Conservation (phyloP, 2,888 invertebrate genomes). For the Parnassius orleans region DNA sequence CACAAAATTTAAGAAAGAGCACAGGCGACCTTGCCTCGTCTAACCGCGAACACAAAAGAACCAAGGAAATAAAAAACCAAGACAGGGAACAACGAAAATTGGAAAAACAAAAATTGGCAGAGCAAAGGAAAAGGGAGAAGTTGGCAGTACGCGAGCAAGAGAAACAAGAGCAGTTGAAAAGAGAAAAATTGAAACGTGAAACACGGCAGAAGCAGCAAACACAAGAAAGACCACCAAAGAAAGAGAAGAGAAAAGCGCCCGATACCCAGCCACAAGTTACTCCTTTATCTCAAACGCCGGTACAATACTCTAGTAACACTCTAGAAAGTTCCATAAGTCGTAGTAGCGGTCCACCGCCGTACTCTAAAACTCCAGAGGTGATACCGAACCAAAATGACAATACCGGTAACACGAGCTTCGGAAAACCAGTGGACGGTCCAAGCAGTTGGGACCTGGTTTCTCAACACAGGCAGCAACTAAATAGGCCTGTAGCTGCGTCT, state of each 20-base stretch:
- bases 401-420: slow-evolving; percentile 55
- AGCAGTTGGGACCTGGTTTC: slow-evolving; percentile 79
- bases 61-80: slow-evolving; percentile 40
- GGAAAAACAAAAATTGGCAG: slow-evolving; percentile 51
- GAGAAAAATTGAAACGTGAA: slow-evolving; percentile 41
- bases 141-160: slow-evolving; percentile 41
- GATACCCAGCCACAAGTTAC: slow-evolving; percentile 24
- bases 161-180: slow-evolving; percentile 49
- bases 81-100: slow-evolving; percentile 51
- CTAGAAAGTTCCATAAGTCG: slow-evolving; percentile 68
- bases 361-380: slow-evolving; percentile 39
- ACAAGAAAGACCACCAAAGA: slow-evolving; percentile 34
- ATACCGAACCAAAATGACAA: slow-evolving; percentile 43
- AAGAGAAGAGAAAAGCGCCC: slow-evolving; percentile 37
- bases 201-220: slow-evolving; percentile 29
- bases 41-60: slow-evolving; percentile 34
- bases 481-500: slow-evolving; percentile 36
- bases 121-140: slow-evolving; percentile 50
- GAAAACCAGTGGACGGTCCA: slow-evolving; percentile 47
- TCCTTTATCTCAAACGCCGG: slow-evolving; percentile 23
- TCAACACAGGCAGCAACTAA: slow-evolving; percentile 72
- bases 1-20: slow-evolving; percentile 43
- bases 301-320: slow-evolving; percentile 53
- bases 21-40: slow-evolving; percentile 48
- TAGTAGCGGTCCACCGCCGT: slow-evolving; percentile 66